Percentiles rank a stretch among this genome's conserved stretches.
Evolutionary conservation across 1,140 invertebrate genomes (phyloP).

Genomic region (Caerostris extrusa): DNA sequence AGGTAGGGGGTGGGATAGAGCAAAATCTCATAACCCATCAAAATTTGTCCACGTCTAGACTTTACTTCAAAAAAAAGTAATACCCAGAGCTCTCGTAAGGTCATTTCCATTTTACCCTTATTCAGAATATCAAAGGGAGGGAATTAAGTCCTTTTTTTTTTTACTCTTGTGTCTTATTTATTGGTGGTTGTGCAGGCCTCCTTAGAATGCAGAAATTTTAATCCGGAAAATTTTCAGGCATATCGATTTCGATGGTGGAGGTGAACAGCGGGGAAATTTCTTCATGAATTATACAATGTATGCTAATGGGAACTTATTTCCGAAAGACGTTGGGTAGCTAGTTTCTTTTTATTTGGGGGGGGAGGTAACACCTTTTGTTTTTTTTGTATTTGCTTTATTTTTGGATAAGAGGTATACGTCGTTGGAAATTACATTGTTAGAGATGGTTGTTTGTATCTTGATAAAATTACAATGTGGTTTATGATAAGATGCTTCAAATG

Average conservation of each 20-base stretch:
- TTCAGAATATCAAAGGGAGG: constrained; percentile 27
- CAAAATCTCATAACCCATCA: constrained; percentile 42
- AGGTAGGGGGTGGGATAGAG: neutral
- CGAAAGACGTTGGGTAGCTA: neutral
- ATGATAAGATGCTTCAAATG: too few species aligned
- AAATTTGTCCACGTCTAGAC: constrained; percentile 24
- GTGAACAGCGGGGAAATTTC: constrained; percentile 27
- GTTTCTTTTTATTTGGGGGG: too few species aligned
- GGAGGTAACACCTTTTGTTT: constrained; percentile 19
- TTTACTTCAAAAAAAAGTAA: constrained; percentile 66
- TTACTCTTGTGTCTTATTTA: neutral
- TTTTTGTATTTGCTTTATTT: neutral
- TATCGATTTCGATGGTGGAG: constrained; percentile 21
- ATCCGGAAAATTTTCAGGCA: constrained; percentile 45
- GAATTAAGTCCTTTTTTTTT: constrained; percentile 20
- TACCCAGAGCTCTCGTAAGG: constrained; percentile 5
- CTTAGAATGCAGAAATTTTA: constrained; percentile 58
- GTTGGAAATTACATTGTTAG: neutral
- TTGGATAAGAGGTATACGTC: neutral
- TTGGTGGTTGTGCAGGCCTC: neutral
- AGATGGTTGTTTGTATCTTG: neutral
- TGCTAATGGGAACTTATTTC: constrained; percentile 52
- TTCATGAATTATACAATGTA: constrained; percentile 72
- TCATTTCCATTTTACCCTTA: constrained; percentile 62
- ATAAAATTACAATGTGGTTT: neutral